Conservation (phyloP, 2,113 vertebrate species). For the Lepisosteus osseus region DNA sequence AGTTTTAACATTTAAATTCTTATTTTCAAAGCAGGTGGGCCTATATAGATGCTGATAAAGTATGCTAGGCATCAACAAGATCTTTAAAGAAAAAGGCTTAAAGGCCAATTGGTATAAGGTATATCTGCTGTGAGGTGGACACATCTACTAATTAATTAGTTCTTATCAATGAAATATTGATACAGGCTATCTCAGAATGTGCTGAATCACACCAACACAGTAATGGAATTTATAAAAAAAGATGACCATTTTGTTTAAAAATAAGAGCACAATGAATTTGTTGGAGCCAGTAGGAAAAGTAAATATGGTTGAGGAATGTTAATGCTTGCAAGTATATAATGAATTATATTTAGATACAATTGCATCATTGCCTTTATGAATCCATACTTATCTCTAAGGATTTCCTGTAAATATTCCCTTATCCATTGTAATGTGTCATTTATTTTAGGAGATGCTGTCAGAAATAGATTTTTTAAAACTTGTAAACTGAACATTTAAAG, state of each 20-base stretch:
- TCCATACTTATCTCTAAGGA: not conserved
- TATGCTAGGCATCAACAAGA: too few species aligned
- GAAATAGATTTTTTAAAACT: not conserved
- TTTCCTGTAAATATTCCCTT: slow-evolving; percentile 2
- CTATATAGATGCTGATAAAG: too few species aligned
- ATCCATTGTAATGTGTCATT: not conserved
- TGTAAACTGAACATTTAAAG: not conserved
- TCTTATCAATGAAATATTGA: too few species aligned
- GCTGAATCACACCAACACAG: not conserved
- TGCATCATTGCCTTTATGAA: not conserved
- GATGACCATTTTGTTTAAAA: slow-evolving; percentile 1
- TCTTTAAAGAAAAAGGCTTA: too few species aligned
- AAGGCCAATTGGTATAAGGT: too few species aligned
- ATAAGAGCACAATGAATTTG: slow-evolving; percentile 1
- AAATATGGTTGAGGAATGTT: slow-evolving; percentile 11
- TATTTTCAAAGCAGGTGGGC: too few species aligned
- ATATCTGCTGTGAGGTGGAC: too few species aligned
- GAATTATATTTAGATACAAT: slow-evolving; percentile 13
- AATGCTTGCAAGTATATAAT: slow-evolving; percentile 8
- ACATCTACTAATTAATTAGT: too few species aligned
- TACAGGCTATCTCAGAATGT: not conserved
- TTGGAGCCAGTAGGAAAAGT: slow-evolving; percentile 6
- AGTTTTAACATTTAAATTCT: too few species aligned
- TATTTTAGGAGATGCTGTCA: slow-evolving; percentile 1
- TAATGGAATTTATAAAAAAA: not conserved